Evolutionary conservation across 2,797 vertebrate genomes (phyloP), one percentile per base, ranked within the genome.

Genomic region (Enteromius unitaeniatus): DNA sequence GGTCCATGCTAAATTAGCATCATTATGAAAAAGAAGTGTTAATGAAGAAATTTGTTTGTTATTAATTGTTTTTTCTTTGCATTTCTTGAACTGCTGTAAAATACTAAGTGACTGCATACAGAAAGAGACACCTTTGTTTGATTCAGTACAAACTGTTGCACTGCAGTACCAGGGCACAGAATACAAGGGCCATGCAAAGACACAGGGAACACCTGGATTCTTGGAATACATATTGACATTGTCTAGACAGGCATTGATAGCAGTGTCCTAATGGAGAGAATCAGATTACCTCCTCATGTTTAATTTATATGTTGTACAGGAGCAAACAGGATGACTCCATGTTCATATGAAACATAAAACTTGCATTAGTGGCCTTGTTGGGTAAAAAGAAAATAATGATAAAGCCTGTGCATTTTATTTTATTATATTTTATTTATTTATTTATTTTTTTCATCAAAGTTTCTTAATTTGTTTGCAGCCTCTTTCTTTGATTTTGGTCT

Each of bases 201-300:
- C 67, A 72, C 26, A n/a, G n/a, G 55, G 58, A 88, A 79, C 73
- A 83, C 64, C 67, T 69, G 81, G 70, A 75, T 67, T 68, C 47
- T 37, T 75, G 77, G 40, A 74, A 55, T 80, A 23, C 69, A 85
- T 82, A 72, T 83, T 81, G 83, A 81, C 78, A 78, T 85, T 81
- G 80, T 70, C 80, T 78, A 78, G 73, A 78, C 83, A 28, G 47
- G 77, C 80, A 82, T 73, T 6, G 0, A 73, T 82, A 78, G 62
- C 45, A 19, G 67, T n/a, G 69, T 85, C 64, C 73, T 83, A 79
- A 76, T 34, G 51, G 51, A 65, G 26, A 26, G 37, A 64, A 69
- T 58, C n/a, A 60, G 34, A 83, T 69, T 74, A 74, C 75, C 11
- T 19, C 74, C 67, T 70, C 53, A 73, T 74, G 67, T 77, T 85